Evolutionary conservation across 2,797 vertebrate species (phyloP).

Genomic region (Chaetophractus vellerosus): DNA sequence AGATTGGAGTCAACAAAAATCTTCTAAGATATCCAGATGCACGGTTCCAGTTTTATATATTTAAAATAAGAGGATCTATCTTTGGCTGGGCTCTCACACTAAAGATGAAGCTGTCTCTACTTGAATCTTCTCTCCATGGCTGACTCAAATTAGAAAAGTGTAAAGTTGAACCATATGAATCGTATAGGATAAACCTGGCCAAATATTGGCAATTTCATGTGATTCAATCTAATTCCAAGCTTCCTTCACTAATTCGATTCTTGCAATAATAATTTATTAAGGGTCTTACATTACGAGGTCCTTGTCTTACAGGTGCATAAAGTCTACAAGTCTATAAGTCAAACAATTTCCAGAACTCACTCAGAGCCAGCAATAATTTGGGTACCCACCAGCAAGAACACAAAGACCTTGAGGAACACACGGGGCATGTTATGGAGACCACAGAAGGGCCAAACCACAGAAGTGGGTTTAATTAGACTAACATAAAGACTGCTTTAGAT

Average conservation of each 20-base stretch:
- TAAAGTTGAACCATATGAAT: conserved; percentile 11
- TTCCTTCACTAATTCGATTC: background rate
- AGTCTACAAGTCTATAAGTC: background rate
- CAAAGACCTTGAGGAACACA: background rate
- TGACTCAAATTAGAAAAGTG: conserved; percentile 8
- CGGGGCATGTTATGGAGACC: background rate
- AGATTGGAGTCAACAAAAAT: conserved; percentile 18
- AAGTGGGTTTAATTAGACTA: background rate
- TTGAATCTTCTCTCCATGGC: background rate
- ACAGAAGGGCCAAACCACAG: background rate
- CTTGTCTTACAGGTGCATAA: background rate
- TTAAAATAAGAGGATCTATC: background rate
- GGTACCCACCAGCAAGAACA: background rate
- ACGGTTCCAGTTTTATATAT: background rate
- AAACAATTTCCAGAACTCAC: conserved; percentile 22
- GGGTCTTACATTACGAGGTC: background rate
- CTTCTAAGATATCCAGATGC: background rate
- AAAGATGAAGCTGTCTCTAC: background rate
- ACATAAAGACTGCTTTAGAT: background rate
- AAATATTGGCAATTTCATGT: background rate
- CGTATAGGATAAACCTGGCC: background rate
- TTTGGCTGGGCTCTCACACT: background rate
- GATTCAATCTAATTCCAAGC: background rate
- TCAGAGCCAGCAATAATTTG: background rate
- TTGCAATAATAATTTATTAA: background rate